Evolutionary conservation across 2,797 vertebrate species (phyloP).

Genomic region (Sebastes goodei): DNA sequence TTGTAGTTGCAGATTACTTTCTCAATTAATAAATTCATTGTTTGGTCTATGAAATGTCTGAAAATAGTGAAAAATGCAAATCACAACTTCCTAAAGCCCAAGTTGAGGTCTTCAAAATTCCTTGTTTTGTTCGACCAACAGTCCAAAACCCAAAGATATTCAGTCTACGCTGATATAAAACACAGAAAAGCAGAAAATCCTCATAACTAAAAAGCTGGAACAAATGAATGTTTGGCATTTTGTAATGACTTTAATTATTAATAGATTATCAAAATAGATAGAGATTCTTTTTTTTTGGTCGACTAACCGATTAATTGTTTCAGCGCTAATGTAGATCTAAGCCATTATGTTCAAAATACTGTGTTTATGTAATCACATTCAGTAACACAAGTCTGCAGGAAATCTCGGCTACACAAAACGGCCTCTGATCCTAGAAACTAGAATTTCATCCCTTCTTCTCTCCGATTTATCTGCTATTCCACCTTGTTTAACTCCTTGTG

Average conservation of each 20-base stretch:
- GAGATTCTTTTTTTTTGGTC: too few relatives aligned
- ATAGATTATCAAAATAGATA: background rate
- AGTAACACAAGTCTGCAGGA: background rate
- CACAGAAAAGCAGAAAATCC: background rate
- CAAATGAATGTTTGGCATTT: background rate
- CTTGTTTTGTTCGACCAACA: background rate
- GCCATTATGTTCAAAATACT: background rate
- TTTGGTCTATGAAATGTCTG: background rate
- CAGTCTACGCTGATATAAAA: background rate
- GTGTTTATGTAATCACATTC: background rate
- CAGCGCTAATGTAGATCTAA: background rate
- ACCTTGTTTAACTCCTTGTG: background rate
- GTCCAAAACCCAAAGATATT: background rate
- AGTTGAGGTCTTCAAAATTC: background rate
- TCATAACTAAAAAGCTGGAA: background rate
- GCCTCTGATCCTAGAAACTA: background rate
- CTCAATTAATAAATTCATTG: background rate
- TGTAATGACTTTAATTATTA: background rate
- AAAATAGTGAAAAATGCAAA: background rate
- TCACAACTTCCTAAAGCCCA: background rate
- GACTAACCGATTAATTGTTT: background rate
- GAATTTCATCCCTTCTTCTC: background rate
- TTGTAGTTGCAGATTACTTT: background rate
- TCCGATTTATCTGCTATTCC: background rate
- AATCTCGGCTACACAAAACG: background rate